Percentiles rank a stretch among this genome's conserved stretches.
Evolutionary conservation across 30 jellyfish, hydroid and myxozoan genomes (phyloP).

Genomic region (Catostylus mosaicus): DNA sequence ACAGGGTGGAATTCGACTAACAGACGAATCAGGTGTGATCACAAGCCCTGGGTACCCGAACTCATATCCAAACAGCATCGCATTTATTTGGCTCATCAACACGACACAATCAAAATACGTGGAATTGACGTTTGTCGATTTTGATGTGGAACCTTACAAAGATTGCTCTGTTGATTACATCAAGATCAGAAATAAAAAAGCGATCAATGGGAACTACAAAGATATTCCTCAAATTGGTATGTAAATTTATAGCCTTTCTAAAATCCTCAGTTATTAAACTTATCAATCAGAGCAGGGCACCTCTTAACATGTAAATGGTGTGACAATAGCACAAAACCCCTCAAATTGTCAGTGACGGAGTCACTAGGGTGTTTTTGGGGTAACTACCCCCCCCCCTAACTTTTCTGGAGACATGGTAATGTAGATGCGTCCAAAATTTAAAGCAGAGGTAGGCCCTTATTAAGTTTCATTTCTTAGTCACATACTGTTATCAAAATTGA

Average conservation of each 20-base stretch:
- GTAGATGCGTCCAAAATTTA: no score
- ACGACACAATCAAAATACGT: slow-evolving; percentile 70
- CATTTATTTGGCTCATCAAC: slow-evolving; percentile 90
- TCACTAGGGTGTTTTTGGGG: no score
- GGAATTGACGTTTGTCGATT: slow-evolving; percentile 79
- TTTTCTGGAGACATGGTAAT: no score
- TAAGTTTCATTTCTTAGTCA: no score
- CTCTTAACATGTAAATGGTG: no score
- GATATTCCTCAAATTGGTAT: slow-evolving; percentile 92
- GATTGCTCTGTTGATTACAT: slow-evolving; percentile 82
- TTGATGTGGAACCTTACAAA: slow-evolving; percentile 87
- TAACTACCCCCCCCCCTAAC: no score
- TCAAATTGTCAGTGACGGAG: no score
- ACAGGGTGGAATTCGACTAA: slow-evolving; percentile 49
- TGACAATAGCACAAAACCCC: no score
- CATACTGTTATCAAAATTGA: no score
- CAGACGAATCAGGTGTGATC: slow-evolving; percentile 74
- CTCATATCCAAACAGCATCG: slow-evolving; percentile 74
- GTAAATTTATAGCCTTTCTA: slow-evolving; percentile 1
- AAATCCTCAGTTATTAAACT: no score
- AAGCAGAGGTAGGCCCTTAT: no score
- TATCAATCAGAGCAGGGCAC: no score
- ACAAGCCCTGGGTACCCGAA: slow-evolving; percentile 86
- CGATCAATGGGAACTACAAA: slow-evolving; percentile 44
- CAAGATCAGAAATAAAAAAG: slow-evolving; percentile 71